Evolutionary conservation across 2,888 invertebrate genomes (phyloP), one percentile per base, ranked within the genome.

Genomic region (Malachius bipustulatus): DNA sequence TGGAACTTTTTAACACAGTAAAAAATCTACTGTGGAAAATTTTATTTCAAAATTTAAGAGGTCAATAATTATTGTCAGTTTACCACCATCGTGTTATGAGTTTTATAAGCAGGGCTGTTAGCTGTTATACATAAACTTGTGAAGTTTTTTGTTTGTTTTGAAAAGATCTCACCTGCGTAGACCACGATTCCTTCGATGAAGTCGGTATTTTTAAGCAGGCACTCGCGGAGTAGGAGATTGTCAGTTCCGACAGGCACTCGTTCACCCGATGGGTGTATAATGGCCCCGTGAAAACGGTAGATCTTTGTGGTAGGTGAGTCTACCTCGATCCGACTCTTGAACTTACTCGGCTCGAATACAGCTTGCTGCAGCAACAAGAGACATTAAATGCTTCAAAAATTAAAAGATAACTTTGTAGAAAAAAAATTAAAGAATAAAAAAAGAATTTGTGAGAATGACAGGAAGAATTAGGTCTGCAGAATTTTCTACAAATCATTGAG

Each of bases 161-260:
- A 8, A 19, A 19, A 19, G n/a, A 34, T 39, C 52, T 56, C 58
- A 74, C 77, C 84, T 45, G 90, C 91, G 69, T 97, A 97, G 35
- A 97, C 84, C 32, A 96, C 91, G 56, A 97, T 82, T 37, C 96
- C 97, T 61, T 96, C 96, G 26, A 96, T 77, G 60, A 75, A 96
- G 62, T 94, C 93, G 6, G 97, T 96, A 63, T 97, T 97, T 66
- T 94, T 90, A 49, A 97, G 71, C 46, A 85, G 75, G 62, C 94
- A 96, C 59, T 94, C 96, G 54, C 96, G 71, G 42, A 97, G 73
- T 47, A 97, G 67, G 45, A 97, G 73, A 67, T 94, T 90, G 53
- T 91, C 89, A 35, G 89, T 87, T 51, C 77, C 77, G 36, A 93
- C 74, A 39, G 88, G 80, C 43, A 91, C 79, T 51, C 82, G 70